Evolutionary conservation across 2,888 invertebrate genomes (phyloP), one percentile per base, ranked within the genome.

Genomic region (Trichacis sp.): DNA sequence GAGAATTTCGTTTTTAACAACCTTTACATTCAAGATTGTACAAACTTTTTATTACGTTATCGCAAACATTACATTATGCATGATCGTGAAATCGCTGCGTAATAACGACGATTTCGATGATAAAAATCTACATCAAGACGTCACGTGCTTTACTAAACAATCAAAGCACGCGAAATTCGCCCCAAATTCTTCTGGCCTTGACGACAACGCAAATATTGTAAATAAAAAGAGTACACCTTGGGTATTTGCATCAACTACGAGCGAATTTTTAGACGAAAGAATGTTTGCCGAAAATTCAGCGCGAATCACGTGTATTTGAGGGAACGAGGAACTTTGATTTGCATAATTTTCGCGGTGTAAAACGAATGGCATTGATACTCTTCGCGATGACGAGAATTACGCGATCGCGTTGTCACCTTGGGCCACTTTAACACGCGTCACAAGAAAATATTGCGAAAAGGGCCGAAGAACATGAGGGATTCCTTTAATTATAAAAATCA

Each of bases 321-420:
- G n/a, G n/a, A n/a, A n/a, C 24, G 24, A 24, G 24, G 24, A 24
- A 24, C 4, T 8, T 24, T 8, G 24, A 24, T 24, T 8, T 24
- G 24, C 24, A 24, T 24, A 24, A 24, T 24, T 24, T 24, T 24
- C 24, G 24, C 24, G 24, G 8, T 15, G 15, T 14, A 15, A 42
- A 17, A 45, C 61, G 47, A 42, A 50, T 62, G 62, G 59, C 66
- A 62, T 62, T 66, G 66, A 66, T 62, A 62, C 54, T 50, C n/a
- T n/a, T 62, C 67, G 59, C 63, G 63, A 60, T 60, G 63, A 67
- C 63, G 49, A 53, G 53, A 63, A 63, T 67, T 67, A 63, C 52
- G 67, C 62, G 59, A 60, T 63, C 53, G 42, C 29, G 52, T 67
- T 67, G 58, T 53, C 36, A 63, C 66, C 66, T 67, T 63, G 59